Conservation (phyloP, 1,140 invertebrate species). For the Heliconius eleuchia region DNA sequence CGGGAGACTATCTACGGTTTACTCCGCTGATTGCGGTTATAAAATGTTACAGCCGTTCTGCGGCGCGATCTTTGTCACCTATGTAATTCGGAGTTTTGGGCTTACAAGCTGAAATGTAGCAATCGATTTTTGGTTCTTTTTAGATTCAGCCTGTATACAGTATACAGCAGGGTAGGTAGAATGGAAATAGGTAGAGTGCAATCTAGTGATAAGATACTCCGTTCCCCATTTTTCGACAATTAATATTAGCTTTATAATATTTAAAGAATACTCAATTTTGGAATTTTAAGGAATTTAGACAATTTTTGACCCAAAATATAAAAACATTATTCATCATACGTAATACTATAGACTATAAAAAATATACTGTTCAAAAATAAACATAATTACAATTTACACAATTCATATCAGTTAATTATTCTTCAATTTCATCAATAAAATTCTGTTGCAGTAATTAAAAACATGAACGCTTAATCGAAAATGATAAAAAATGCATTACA, state of each 20-base stretch:
- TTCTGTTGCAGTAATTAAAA: not conserved
- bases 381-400: not conserved
- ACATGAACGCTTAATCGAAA: not conserved
- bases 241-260: no score
- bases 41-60: conserved; percentile 75
- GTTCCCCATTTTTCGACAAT: no score
- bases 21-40: conserved; percentile 62
- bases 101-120: not conserved
- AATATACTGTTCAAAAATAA: no score
- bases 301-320: not conserved
- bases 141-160: no score
- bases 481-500: not conserved
- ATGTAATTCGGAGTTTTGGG: conserved; percentile 13
- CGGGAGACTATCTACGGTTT: conserved; percentile 67
- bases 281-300: no score
- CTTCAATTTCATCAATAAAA: not conserved
- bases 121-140: no score
- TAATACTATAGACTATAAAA: no score
- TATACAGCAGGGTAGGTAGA: no score
- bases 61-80: conserved; percentile 28
- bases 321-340: not conserved
- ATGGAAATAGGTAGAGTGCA: no score
- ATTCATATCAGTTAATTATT: not conserved
- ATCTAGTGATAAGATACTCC: no score
- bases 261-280: no score